phyloP scores from a whole-genome alignment of 2,113 vertebrate species.

The Oryzias melastigma region DNA sequence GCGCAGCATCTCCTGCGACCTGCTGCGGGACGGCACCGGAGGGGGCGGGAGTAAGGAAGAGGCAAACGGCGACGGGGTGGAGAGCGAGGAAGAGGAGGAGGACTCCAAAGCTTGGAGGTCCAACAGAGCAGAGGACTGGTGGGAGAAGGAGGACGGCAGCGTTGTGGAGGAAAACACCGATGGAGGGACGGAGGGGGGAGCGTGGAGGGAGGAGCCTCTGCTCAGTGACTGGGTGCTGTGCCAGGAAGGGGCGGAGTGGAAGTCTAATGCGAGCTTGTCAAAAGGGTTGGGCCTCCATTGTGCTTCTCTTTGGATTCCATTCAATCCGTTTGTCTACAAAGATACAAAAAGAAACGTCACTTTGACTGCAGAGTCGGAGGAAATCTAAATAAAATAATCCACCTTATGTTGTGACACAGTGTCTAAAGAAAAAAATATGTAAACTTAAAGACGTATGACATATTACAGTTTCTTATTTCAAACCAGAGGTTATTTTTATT shows the following conservation, averaged over 20 bases:
- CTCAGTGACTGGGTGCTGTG: constrained; percentile 79
- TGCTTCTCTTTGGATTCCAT: constrained; percentile 77
- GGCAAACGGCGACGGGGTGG: constrained; percentile 34
- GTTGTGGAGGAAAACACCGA: constrained; percentile 59
- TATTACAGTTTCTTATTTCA: too few relatives aligned
- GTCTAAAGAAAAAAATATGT: too few relatives aligned
- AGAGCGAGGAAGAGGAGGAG: constrained; percentile 52
- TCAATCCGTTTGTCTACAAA: constrained; percentile 75
- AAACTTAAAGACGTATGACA: too few relatives aligned
- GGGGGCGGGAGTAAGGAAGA: constrained; percentile 78
- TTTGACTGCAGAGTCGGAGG: background rate
- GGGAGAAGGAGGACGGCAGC: constrained; percentile 68
- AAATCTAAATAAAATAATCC: too few relatives aligned
- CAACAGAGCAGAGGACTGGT: constrained; percentile 71
- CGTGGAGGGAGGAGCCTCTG: constrained; percentile 57
- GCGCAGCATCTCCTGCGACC: constrained; percentile 78
- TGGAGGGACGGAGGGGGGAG: constrained; percentile 48
- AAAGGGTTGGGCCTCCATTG: constrained; percentile 83
- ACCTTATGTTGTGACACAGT: too few relatives aligned
- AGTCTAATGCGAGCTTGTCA: constrained; percentile 79
- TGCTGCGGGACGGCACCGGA: constrained; percentile 76
- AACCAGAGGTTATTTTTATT: too few relatives aligned
- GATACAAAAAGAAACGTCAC: constrained; percentile 46
- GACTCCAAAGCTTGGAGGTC: constrained; percentile 58
- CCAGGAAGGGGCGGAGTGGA: constrained; percentile 71